phyloP scores from a whole-genome alignment of 2,888 invertebrate species.

The Pseudococcus longispinus region DNA sequence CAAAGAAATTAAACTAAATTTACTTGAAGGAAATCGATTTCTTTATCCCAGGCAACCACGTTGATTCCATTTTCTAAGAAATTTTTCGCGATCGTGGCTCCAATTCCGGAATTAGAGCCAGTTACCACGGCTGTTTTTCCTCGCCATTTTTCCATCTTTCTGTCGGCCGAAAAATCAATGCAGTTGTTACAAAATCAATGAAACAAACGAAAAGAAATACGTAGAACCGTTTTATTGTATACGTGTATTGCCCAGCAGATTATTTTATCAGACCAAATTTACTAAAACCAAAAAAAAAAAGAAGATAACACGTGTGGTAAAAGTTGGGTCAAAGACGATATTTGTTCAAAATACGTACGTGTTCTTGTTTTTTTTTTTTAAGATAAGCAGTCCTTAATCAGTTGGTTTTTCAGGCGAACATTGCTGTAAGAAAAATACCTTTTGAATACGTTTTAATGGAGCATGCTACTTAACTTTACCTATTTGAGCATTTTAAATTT shows the following conservation, averaged over 20 bases:
- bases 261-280: neutral
- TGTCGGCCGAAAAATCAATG: neutral
- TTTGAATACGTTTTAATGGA: no score
- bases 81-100: neutral
- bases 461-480: neutral
- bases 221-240: neutral
- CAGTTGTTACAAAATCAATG: neutral
- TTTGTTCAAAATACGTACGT: neutral
- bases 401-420: neutral
- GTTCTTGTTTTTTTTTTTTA: neutral
- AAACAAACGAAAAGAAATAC: neutral
- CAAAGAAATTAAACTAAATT: neutral
- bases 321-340: neutral
- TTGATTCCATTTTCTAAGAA: conserved; percentile 29
- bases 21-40: conserved; percentile 21
- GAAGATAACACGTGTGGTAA: neutral
- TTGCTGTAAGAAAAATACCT: neutral
- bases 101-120: conserved; percentile 57
- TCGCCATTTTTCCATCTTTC: conserved; percentile 45
- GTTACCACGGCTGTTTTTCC: conserved; percentile 23
- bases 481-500: no score
- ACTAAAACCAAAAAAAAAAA: neutral
- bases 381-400: neutral
- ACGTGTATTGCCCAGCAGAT: neutral
- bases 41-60: conserved; percentile 36